Base-by-base conservation (phyloP, 1,140 invertebrate genomes). In the Stegodyphus dumicola region DNA sequence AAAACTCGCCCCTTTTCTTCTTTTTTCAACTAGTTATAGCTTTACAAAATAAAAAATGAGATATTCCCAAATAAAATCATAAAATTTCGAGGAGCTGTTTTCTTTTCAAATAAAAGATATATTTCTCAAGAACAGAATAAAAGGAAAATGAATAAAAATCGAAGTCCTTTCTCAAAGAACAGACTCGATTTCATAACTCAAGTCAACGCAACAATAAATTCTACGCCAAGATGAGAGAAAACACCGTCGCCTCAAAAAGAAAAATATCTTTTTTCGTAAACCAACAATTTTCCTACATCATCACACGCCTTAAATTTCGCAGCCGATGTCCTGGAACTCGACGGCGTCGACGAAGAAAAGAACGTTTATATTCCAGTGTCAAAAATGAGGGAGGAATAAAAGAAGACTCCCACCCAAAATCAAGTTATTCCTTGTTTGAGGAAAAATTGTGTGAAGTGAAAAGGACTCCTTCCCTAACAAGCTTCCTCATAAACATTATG, bases 401-500 rank as follows among this genome's bases (percentile, higher is more conserved):
- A 74, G 18, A 15, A 74, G 18, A 74, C 13, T 52, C 49, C 13
- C 15, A 49, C 15, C 13, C 56, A 67, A 84, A 84, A 84, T 84
- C 73, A 84, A 84, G 81, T 56, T 76, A 76, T 76, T 52, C 81
- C 74, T 84, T 75, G 71, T 84, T 84, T 75, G 74, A n/a, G 81
- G 64, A 76, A 83, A 75, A 83, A 74, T 84, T 76, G 73, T 84
- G 65, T 76, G 81, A 48, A 77, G 81, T 83, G 71, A 83, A 83
- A 73, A 64, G 51, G 52, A 56, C 51, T 53, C 73, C 73, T 76
- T 76, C 73, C 81, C 73, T 84, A 84, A 84, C 81, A 84, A 84
- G 81, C 81, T 84, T 64, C 51, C 74, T 84, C 81, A 69, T 84
- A 84, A 84, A 84, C 81, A 84, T 84, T 75, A 76, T 17, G 48